Conservation (phyloP, 2,113 vertebrate species). For the Neolamprologus caudopunctatus region DNA sequence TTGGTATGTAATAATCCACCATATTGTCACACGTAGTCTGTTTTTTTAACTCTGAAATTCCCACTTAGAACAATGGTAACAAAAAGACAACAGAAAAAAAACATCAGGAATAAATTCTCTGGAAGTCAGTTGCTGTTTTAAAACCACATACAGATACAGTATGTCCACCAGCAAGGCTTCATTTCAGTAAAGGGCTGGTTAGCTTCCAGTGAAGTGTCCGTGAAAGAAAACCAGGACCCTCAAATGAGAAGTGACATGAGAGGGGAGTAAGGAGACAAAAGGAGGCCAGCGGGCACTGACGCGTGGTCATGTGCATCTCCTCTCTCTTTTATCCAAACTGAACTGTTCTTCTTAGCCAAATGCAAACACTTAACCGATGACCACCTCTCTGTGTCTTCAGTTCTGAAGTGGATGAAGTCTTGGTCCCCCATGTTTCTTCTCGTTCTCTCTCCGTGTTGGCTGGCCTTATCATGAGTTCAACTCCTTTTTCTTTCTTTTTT, state of each 20-base stretch:
- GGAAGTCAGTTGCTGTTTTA: slow-evolving; percentile 48
- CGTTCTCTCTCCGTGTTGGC: not conserved
- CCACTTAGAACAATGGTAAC: slow-evolving; percentile 65
- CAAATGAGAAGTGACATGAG: not conserved
- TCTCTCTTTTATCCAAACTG: slow-evolving; percentile 9
- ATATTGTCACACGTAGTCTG: slow-evolving; percentile 51
- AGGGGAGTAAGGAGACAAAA: slow-evolving; percentile 1
- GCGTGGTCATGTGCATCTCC: not conserved
- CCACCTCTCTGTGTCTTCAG: not conserved
- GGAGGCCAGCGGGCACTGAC: not conserved
- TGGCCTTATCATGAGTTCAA: not conserved
- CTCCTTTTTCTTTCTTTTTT: not conserved
- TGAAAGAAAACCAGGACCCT: slow-evolving; percentile 7
- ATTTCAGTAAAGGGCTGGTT: not conserved
- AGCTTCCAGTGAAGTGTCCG: slow-evolving; percentile 8
- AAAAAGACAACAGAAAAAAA: slow-evolving; percentile 60
- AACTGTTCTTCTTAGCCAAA: not conserved
- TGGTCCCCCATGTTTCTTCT: not conserved
- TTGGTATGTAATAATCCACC: slow-evolving; percentile 52
- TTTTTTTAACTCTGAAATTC: slow-evolving; percentile 51
- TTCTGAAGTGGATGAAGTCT: not conserved
- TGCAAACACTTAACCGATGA: not conserved
- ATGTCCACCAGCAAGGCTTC: slow-evolving; percentile 31
- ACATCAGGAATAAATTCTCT: slow-evolving; percentile 58
- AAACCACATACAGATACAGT: slow-evolving; percentile 41